Evolutionary conservation across 2,888 invertebrate genomes (phyloP).

Genomic region (Salticus scenicus): DNA sequence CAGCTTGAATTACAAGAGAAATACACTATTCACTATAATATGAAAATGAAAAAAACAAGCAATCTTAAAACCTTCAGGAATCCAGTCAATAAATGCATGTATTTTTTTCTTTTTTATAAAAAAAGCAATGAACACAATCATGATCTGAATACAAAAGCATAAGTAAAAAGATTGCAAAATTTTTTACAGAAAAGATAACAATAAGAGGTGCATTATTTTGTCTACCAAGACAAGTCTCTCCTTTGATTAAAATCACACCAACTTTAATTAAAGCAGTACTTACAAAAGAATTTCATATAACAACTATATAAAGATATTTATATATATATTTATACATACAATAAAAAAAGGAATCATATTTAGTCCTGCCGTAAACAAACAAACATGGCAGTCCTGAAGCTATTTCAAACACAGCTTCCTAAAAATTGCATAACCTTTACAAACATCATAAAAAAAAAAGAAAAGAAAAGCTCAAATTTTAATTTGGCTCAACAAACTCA

Average conservation of each 20-base stretch:
- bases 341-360: conserved; percentile 65
- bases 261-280: conserved; percentile 59
- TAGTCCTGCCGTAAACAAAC: conserved; percentile 67
- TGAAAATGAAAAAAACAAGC: conserved; percentile 7
- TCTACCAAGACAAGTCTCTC: conserved; percentile 36
- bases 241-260: conserved; percentile 54
- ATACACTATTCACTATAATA: conserved; percentile 12
- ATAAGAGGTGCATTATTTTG: conserved; percentile 46
- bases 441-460: conserved; percentile 52
- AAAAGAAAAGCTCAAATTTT: conserved; percentile 65
- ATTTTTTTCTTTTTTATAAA: conserved; percentile 35
- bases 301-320: conserved; percentile 70
- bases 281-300: conserved; percentile 68
- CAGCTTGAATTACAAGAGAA: conserved; percentile 61
- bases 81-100: conserved; percentile 25
- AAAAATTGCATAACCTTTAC: conserved; percentile 63
- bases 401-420: conserved; percentile 52
- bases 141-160: conserved; percentile 40
- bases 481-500: conserved; percentile 59
- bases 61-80: conserved; percentile 24
- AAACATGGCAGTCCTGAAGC: conserved; percentile 66
- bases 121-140: conserved; percentile 16
- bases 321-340: conserved; percentile 66
- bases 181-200: conserved; percentile 36
- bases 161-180: conserved; percentile 40